Base-by-base conservation (phyloP, 1,140 invertebrate species). In the Aphaenogaster floridana region DNA sequence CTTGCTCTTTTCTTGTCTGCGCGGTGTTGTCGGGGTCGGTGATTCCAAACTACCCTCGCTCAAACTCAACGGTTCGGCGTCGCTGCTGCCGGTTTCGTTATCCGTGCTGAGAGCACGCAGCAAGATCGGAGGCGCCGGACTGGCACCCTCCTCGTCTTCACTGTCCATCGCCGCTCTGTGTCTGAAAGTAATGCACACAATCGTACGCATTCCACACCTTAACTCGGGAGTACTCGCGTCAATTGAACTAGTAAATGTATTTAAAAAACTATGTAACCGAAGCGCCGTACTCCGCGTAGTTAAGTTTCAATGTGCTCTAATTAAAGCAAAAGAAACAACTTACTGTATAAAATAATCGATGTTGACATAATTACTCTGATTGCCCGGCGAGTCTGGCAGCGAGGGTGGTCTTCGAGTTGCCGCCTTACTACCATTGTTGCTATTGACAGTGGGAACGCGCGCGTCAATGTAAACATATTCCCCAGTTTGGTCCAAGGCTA, bases 271-370 rank as follows among this genome's bases (percentile, higher is more conserved):
- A 81, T 8, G 21, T 13, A 48, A 42, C 4, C 9, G 1, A 76
- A 15, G 13, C 28, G n/a, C 34, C 3, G 3, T 78, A 86, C n/a
- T 77, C 36, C 28, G 36, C 72, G 3, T 76, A 8, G 34, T 85
- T 85, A 72, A 74, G 13, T 0, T 48, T 17, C 7, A 21, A 21
- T 17, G 8, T 50, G 15, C 0, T 79, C 6, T 64, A 79, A 17
- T 81, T 34, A n/a, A 71, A 66, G 13, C 13, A 5, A 48, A 13
- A 68, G n/a, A 84, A 74, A 72, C 39, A 39, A 96, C 97, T 96
- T 95, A 98, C 97, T 97, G 96, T 93, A 98, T 97, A 92, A 98
- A 98, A 94, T 98, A 98, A 93, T 98, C 98, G 95, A 98, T 98
- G 94, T 98, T 98, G 93, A 98, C 98, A 95, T 98, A 98, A 95